Percentiles rank a stretch among this genome's conserved stretches.
Conservation (phyloP, 2,888 invertebrate species). For the Lamproptera curius region DNA sequence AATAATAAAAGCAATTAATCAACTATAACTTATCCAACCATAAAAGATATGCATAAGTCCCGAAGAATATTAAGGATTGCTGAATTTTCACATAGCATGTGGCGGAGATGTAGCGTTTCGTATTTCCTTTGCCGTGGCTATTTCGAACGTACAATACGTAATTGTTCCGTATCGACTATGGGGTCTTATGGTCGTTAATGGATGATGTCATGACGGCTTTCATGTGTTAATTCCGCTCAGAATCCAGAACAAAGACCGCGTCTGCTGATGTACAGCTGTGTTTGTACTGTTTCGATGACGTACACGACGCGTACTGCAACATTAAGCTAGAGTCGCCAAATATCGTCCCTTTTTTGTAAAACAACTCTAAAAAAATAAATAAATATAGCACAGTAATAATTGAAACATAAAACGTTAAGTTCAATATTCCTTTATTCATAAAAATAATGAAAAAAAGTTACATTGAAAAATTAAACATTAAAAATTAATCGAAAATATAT, state of each 20-base stretch:
- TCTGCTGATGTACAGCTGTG: constrained; percentile 14
- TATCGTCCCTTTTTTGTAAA: constrained; percentile 1
- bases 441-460: neutral
- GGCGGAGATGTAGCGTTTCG: too few species aligned
- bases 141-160: too few species aligned
- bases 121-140: too few species aligned
- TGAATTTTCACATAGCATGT: too few species aligned
- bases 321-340: neutral
- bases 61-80: too few species aligned
- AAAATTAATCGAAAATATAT: too few species aligned
- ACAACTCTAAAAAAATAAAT: constrained; percentile 1
- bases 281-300: constrained; percentile 24
- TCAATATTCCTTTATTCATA: neutral
- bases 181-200: neutral
- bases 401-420: neutral
- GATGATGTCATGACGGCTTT: constrained; percentile 35
- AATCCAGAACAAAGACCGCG: constrained; percentile 48
- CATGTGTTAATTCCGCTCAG: constrained; percentile 49
- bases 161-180: too few species aligned
- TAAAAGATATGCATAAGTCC: too few species aligned
- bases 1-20: too few species aligned
- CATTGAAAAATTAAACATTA: too few species aligned
- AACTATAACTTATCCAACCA: too few species aligned
- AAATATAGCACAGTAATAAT: neutral
- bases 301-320: neutral